phyloP scores from a whole-genome alignment of 2,797 vertebrate species.

The Myotis vivesi region DNA sequence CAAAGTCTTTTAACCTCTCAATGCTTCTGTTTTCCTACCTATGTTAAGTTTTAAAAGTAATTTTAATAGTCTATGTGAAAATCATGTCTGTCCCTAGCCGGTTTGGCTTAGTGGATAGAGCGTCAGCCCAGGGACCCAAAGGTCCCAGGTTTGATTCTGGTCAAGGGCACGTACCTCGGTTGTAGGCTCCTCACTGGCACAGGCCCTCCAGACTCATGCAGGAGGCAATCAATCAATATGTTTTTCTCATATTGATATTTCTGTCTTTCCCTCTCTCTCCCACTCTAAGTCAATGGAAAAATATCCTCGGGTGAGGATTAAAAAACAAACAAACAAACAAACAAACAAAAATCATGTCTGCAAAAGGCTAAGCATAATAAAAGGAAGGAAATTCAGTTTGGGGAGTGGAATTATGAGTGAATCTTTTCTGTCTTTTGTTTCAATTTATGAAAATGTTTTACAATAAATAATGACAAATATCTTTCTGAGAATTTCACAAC shows the following conservation, averaged over 20 bases:
- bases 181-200: too few relatives aligned
- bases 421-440: conserved; percentile 7
- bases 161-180: too few relatives aligned
- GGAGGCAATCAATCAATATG: too few relatives aligned
- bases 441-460: background rate
- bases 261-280: too few relatives aligned
- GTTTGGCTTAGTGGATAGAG: too few relatives aligned
- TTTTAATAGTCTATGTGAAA: background rate
- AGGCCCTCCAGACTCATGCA: too few relatives aligned
- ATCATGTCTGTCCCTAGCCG: background rate
- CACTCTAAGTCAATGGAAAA: too few relatives aligned
- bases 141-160: too few relatives aligned
- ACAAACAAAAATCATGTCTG: background rate
- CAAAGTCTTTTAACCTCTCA: background rate
- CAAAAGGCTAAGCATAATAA: background rate
- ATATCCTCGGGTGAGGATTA: too few relatives aligned
- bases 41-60: background rate
- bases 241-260: too few relatives aligned
- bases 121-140: too few relatives aligned
- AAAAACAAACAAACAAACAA: too few relatives aligned
- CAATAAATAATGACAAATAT: background rate
- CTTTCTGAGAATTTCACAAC: background rate
- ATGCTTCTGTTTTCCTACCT: background rate
- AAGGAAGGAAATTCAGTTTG: background rate
- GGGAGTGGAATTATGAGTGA: background rate